phyloP scores from a whole-genome alignment of 2,888 invertebrate species.

The Bedellia somnulentella region DNA sequence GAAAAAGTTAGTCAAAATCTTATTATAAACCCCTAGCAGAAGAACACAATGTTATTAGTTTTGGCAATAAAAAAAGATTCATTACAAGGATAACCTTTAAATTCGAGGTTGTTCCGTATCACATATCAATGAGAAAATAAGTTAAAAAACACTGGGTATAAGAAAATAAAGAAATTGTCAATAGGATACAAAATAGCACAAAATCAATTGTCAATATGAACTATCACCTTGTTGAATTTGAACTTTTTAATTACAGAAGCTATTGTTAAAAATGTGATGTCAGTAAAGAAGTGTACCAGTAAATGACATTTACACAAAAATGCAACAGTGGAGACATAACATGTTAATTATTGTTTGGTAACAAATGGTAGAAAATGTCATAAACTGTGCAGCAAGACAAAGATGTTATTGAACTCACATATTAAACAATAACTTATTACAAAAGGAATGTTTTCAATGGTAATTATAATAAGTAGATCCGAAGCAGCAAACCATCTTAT shows the following conservation, averaged over 20 bases:
- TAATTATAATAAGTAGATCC: constrained; percentile 53
- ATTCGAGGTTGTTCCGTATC: constrained; percentile 52
- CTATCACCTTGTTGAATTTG: constrained; percentile 55
- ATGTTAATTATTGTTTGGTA: too few species aligned
- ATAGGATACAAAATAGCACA: constrained; percentile 49
- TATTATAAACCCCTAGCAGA: constrained; percentile 21
- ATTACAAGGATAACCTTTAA: constrained; percentile 36
- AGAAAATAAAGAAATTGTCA: constrained; percentile 37
- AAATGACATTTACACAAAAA: too few species aligned
- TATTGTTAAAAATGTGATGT: too few species aligned
- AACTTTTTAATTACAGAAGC: too few species aligned
- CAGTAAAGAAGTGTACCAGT: too few species aligned
- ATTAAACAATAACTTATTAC: constrained; percentile 44
- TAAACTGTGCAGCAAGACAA: too few species aligned
- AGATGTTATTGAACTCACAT: constrained; percentile 32
- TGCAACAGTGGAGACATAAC: too few species aligned
- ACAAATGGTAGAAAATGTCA: too few species aligned
- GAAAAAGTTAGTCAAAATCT: constrained; percentile 41
- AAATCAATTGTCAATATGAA: constrained; percentile 46
- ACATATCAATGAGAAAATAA: constrained; percentile 44
- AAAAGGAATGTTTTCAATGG: constrained; percentile 56
- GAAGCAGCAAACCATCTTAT: too few species aligned
- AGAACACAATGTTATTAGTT: constrained; percentile 32
- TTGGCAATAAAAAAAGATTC: constrained; percentile 37
- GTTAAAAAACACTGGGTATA: constrained; percentile 42